These are phyloP conservation scores for Reticulitermes lucifugus DNA, from an alignment of 2,888 invertebrate genomes.

Conservation along the genomic window DNA sequence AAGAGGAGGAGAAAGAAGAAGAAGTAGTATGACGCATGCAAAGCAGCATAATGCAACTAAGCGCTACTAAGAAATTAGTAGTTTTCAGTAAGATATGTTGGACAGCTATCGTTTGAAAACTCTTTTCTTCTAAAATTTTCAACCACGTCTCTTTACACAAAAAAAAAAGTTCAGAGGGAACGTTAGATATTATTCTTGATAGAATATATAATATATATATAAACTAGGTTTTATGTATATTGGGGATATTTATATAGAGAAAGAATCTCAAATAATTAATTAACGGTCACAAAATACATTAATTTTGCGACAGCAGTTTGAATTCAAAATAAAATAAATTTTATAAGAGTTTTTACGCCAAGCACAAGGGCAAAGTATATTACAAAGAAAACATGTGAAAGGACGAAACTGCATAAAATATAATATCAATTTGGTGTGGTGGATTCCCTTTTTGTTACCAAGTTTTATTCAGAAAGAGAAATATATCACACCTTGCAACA, in stretches of 20 bases:
- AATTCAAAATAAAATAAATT: background rate
- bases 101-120: background rate
- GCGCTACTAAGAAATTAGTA: slow-evolving; percentile 26
- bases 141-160: background rate
- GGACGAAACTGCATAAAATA: background rate
- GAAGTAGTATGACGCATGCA: slow-evolving; percentile 34
- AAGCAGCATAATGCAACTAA: slow-evolving; percentile 21
- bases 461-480: background rate
- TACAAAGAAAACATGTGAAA: background rate
- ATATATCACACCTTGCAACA: too few relatives aligned
- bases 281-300: background rate
- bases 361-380: background rate
- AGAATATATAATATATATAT: too few relatives aligned
- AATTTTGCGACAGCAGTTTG: background rate
- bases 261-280: too few relatives aligned
- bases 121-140: background rate
- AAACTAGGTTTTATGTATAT: too few relatives aligned
- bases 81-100: slow-evolving; percentile 1
- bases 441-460: background rate
- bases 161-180: background rate
- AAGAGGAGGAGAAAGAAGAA: background rate
- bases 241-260: too few relatives aligned
- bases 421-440: background rate
- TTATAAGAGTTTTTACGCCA: background rate
- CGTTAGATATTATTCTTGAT: background rate